Percentiles rank a stretch among this genome's conserved stretches.
phyloP scores from a whole-genome alignment of 2,113 vertebrate genomes.

The Thamnaconus septentrionalis region DNA sequence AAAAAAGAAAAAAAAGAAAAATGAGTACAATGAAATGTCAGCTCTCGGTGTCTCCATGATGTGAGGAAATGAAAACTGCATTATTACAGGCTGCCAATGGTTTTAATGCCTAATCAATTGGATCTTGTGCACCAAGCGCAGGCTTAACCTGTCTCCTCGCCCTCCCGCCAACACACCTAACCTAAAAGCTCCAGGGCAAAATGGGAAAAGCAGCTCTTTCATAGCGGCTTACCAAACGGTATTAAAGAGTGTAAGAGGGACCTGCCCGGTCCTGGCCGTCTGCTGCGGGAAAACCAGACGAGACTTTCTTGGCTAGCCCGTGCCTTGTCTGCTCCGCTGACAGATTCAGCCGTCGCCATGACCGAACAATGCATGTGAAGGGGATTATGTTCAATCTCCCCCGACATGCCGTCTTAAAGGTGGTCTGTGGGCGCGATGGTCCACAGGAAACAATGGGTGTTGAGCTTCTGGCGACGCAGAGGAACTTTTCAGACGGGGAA shows the following conservation, averaged over 20 bases:
- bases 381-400: conserved; percentile 50
- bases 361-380: conserved; percentile 46
- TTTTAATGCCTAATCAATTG: conserved; percentile 63
- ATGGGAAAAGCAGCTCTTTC: conserved; percentile 62
- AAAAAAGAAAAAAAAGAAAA: too few relatives aligned
- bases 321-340: conserved; percentile 53
- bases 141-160: conserved; percentile 59
- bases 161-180: conserved; percentile 56
- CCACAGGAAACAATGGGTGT: conserved; percentile 30
- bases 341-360: conserved; percentile 68
- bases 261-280: conserved; percentile 58
- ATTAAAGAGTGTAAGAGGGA: conserved; percentile 57
- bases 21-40: background rate
- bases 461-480: conserved; percentile 6
- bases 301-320: conserved; percentile 37
- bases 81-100: conserved; percentile 13
- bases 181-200: conserved; percentile 53
- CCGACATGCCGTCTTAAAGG: conserved; percentile 35
- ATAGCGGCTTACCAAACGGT: conserved; percentile 72
- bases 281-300: conserved; percentile 43
- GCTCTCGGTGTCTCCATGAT: conserved; percentile 1
- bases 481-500: conserved; percentile 23
- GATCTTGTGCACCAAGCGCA: conserved; percentile 41
- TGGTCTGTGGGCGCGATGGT: conserved; percentile 28
- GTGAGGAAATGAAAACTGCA: conserved; percentile 28